These are phyloP conservation scores for Doris montereyensis DNA, from an alignment of 2,888 invertebrate genomes.

Conservation along the genomic window DNA sequence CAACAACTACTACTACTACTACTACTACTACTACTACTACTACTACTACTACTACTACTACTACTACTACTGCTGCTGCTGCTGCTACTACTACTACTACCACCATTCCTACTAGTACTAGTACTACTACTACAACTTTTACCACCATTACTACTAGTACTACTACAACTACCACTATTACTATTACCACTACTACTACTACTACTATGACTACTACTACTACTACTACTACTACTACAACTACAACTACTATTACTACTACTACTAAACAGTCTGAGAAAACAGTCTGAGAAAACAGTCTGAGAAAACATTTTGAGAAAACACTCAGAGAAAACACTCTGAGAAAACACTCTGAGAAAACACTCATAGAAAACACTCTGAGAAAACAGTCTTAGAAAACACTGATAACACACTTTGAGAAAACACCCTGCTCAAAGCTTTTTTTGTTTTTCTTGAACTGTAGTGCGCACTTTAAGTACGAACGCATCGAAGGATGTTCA, in stretches of 20 bases:
- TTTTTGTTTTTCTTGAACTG: too few species aligned
- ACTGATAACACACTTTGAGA: too few species aligned
- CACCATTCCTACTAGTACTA: not conserved
- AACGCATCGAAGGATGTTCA: too few species aligned
- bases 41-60: not conserved
- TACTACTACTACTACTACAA: constrained; percentile 14
- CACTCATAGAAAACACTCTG: too few species aligned
- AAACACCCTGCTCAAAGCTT: too few species aligned
- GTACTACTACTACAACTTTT: not conserved
- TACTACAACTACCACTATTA: constrained; percentile 9
- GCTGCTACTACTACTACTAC: constrained; percentile 2
- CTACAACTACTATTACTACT: constrained; percentile 8
- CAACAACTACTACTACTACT: constrained; percentile 14
- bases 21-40: constrained; percentile 20
- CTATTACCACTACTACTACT: constrained; percentile 9
- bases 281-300: too few species aligned
- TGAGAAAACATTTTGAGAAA: too few species aligned
- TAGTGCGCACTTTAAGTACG: too few species aligned
- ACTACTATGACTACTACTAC: constrained; percentile 18
- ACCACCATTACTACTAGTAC: not conserved
- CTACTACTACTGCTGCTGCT: not conserved
- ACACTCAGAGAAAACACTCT: too few species aligned
- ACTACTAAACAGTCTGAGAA: not conserved
- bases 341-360: too few species aligned
- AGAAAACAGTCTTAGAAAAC: too few species aligned